Conservation (phyloP, 2,113 vertebrate genomes). For the Anas platyrhynchos region DNA sequence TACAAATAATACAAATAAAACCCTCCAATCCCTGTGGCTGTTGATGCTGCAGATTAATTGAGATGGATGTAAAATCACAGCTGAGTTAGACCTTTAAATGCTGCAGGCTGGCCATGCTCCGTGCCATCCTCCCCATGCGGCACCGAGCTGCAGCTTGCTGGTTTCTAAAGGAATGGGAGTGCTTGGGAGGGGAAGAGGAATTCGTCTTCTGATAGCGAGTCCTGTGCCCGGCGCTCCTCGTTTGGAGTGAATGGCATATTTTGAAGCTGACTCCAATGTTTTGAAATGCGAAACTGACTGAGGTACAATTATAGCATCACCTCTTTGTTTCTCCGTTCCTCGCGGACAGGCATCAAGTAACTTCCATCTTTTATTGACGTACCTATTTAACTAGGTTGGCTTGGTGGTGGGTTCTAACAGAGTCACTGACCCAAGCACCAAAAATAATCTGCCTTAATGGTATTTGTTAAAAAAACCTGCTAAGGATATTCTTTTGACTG, state of each 20-base stretch:
- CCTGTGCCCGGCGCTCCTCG: neutral
- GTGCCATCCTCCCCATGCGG: neutral
- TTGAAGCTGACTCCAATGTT: constrained; percentile 30
- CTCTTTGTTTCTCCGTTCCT: constrained; percentile 28
- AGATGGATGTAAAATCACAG: neutral
- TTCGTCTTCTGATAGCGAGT: neutral
- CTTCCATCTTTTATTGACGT: neutral
- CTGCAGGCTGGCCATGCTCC: neutral
- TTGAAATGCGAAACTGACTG: constrained; percentile 51
- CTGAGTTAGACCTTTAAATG: neutral
- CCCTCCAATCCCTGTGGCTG: neutral
- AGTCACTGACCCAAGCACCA: neutral
- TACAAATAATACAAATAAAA: neutral
- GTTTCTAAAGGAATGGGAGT: neutral
- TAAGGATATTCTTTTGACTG: neutral
- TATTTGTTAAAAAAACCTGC: neutral
- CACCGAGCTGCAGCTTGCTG: neutral
- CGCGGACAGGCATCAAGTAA: neutral
- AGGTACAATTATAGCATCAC: constrained; percentile 23
- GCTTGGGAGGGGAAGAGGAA: neutral
- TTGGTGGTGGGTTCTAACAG: neutral
- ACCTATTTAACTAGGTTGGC: neutral
- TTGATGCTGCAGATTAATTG: neutral
- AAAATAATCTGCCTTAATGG: neutral
- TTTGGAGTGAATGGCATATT: constrained; percentile 45